phyloP scores from a whole-genome alignment of 2,888 invertebrate species.

The Apotomis betuletana region DNA sequence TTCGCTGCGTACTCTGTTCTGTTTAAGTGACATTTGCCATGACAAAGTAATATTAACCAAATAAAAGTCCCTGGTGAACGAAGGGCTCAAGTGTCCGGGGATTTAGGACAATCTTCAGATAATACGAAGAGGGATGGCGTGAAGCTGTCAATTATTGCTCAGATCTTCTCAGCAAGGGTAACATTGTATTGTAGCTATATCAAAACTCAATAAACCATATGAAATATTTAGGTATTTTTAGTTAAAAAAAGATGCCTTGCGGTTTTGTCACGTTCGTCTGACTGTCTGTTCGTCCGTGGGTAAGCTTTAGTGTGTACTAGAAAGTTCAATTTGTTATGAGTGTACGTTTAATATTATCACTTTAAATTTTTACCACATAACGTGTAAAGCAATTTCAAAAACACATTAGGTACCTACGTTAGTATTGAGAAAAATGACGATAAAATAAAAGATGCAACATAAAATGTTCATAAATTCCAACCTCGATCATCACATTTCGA shows the following conservation, averaged over 20 bases:
- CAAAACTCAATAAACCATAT: no score
- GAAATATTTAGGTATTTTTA: no score
- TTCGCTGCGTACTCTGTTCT: conserved; percentile 15
- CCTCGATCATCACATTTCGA: conserved; percentile 20
- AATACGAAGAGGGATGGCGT: neutral
- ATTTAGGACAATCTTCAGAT: conserved; percentile 5
- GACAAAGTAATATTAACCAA: conserved; percentile 19
- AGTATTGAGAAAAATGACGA: neutral
- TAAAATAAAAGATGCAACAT: neutral
- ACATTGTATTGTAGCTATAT: no score
- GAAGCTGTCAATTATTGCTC: conserved; percentile 1
- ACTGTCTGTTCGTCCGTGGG: no score
- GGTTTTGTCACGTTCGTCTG: no score
- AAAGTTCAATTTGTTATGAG: no score
- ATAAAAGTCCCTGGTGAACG: conserved; percentile 6
- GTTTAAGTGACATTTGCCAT: conserved; percentile 27
- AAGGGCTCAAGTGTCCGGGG: conserved; percentile 17
- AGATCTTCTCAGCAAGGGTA: neutral
- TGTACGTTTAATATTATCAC: no score
- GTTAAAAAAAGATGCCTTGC: no score
- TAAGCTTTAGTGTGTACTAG: no score
- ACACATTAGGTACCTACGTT: neutral
- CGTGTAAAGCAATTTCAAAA: neutral
- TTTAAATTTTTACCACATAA: neutral
- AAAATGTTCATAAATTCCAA: conserved; percentile 22